Evolutionary conservation across 2,113 vertebrate species (phyloP), one percentile per base, ranked within the genome.

Genomic region (Lophotis ruficrista): DNA sequence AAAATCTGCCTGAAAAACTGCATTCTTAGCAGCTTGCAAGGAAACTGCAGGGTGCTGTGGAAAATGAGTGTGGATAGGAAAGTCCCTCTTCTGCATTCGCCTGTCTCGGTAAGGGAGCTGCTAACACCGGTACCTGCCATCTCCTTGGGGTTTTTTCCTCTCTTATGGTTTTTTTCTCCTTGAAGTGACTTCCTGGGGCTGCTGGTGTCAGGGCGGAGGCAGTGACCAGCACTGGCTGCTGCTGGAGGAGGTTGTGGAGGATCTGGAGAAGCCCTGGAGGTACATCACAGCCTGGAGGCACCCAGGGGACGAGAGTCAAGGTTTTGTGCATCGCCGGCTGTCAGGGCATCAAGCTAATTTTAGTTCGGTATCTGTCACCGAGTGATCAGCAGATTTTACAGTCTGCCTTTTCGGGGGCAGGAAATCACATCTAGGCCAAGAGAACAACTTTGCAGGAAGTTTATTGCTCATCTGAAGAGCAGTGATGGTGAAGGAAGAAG

Each of bases 1-100:
- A 96, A 90, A 92, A 66, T 90, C 84, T 80, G 73, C 81, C 77
- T 72, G 89, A 93, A 94, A 95, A 64, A 54, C 91, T 91, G 41
- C 89, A 76, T 95, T 93, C 80, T 92, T 89, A 84, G 78, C 77
- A 92, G 70, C 80, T 43, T 87, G 65, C 65, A 69, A 65, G 50
- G 65, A 37, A 86, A 71, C 53, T 37, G 35, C 22, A 33, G 2
- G 1, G 50, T 14, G 77, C 83, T 95, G 37, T 53, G 84, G 68
- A 70, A 76, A 60, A 56, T 7, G 31, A 1, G 0, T 3, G 23
- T 45, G 61, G 76, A 78, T 18, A 93, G 56, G 58, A 83, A 95
- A 91, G 33, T 51, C 51, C 30, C 53, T 75, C 60, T 88, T 83
- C 88, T 88, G 41, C 86, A n/a, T 60, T 53, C 57, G 72, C 90